phyloP scores from a whole-genome alignment of 1,140 invertebrate species.

The Drosophila elegans region DNA sequence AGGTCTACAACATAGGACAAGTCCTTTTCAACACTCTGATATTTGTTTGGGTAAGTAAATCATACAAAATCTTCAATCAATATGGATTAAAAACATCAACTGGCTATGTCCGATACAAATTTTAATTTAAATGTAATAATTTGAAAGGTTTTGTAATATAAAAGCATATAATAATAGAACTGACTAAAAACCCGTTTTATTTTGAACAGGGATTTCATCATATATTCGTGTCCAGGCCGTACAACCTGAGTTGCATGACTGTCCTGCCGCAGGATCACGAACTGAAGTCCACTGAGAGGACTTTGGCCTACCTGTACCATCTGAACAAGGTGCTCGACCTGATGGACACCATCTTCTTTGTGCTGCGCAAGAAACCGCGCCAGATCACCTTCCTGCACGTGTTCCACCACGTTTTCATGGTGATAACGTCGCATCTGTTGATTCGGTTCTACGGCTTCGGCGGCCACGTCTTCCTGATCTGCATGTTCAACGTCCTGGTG shows the following conservation, averaged over 20 bases:
- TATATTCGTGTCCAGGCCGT: constrained; percentile 5
- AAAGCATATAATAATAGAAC: too few relatives aligned
- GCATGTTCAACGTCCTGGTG: constrained; percentile 16
- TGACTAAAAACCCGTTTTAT: neutral
- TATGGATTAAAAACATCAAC: too few relatives aligned
- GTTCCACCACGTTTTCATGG: constrained; percentile 86
- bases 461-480: constrained; percentile 86
- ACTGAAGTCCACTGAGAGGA: constrained; percentile 25
- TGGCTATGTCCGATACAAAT: too few relatives aligned
- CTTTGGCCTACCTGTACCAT: constrained; percentile 31
- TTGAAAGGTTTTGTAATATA: too few relatives aligned
- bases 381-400: constrained; percentile 52
- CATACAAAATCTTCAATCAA: too few relatives aligned
- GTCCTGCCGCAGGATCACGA: constrained; percentile 42
- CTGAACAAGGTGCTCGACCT: constrained; percentile 55
- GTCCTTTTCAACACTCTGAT: constrained; percentile 63
- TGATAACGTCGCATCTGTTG: neutral
- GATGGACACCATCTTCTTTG: constrained; percentile 54
- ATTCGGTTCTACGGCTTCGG: constrained; percentile 79
- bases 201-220: constrained; percentile 11
- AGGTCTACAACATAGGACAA: constrained; percentile 92
- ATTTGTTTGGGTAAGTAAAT: constrained; percentile 16
- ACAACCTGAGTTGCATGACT: constrained; percentile 32
- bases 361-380: constrained; percentile 51
- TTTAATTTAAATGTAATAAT: too few relatives aligned